A percentile compares a stretch with the other conserved stretches of the same genome.
Conservation (phyloP, 2,888 invertebrate species). For the Muschampia plurimacula region DNA sequence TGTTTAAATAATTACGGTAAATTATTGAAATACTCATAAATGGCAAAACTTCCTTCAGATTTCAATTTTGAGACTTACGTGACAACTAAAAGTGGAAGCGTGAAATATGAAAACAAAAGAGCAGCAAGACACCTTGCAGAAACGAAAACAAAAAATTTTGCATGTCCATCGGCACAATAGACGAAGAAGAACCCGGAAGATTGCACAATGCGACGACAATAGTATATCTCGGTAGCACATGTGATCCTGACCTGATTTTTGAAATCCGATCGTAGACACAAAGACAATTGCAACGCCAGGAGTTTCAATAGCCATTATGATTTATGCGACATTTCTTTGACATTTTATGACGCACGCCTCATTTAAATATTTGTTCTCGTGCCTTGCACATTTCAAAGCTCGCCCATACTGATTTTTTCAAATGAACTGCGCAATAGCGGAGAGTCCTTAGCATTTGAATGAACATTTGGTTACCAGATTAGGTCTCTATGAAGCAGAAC, state of each 20-base stretch:
- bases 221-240: constrained; percentile 76
- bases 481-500: constrained; percentile 72
- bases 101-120: constrained; percentile 30
- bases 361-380: constrained; percentile 80
- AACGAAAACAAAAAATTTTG: constrained; percentile 70
- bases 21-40: too few species aligned
- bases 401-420: constrained; percentile 72
- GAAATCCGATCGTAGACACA: constrained; percentile 61
- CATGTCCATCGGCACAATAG: constrained; percentile 69
- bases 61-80: neutral
- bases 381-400: constrained; percentile 80
- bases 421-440: constrained; percentile 60
- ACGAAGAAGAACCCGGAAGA: constrained; percentile 74
- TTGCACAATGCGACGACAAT: constrained; percentile 68
- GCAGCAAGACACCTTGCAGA: constrained; percentile 34
- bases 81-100: constrained; percentile 14
- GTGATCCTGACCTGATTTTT: constrained; percentile 83
- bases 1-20: too few species aligned
- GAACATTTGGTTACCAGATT: constrained; percentile 85
- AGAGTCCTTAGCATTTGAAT: constrained; percentile 78
- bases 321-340: constrained; percentile 81
- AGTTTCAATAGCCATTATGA: constrained; percentile 77
- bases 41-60: neutral
- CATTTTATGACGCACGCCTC: constrained; percentile 81
- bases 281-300: constrained; percentile 67